Evolutionary conservation across 2,888 invertebrate species (phyloP), one percentile per base, ranked within the genome.

Genomic region (Chrysolina haemoptera): DNA sequence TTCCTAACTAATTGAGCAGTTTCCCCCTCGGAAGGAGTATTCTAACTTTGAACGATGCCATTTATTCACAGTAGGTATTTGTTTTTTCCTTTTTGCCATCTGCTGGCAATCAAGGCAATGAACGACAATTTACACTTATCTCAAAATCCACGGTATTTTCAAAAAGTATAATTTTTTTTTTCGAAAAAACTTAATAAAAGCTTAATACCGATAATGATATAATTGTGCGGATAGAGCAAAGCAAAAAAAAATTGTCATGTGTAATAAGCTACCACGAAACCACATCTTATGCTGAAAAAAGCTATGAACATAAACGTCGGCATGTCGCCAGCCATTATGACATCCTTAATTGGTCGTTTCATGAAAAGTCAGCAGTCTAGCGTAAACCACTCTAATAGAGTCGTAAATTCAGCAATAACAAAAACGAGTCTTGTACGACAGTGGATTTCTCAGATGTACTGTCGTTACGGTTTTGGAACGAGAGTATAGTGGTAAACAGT

Each of bases 341-440:
- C 53, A 62, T 72, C 71, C 73, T 81, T 81, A 82, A 82, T 83
- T 82, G 78, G 81, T 78, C 77, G 75, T 78, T 82, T 81, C 81
- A 81, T 75, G 79, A 79, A 71, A 71, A 71, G 59, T 75, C 62
- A 74, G 72, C 76, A 73, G 76, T 70, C 55, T 62, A 70, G 70
- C 80, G 73, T 81, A 80, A 82, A 81, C 72, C 73, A 67, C 48
- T 63, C 73, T 82, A 79, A 82, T 79, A 78, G 78, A 82, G 78
- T 78, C 55, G 80, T 81, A 82, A 82, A 81, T 82, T 79, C 75
- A 69, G 70, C 18, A 68, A 73, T 73, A 72, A 76, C 75, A 79
- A 79, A 81, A 80, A 80, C 77, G 69, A 73, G 77, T 77, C 71
- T 71, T 59, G 50, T 62, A 68, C 68, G 65, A 63, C 62, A 67